These are phyloP conservation scores for Biston stratarius DNA, from an alignment of 2,888 invertebrate genomes.

Conservation along the genomic window DNA sequence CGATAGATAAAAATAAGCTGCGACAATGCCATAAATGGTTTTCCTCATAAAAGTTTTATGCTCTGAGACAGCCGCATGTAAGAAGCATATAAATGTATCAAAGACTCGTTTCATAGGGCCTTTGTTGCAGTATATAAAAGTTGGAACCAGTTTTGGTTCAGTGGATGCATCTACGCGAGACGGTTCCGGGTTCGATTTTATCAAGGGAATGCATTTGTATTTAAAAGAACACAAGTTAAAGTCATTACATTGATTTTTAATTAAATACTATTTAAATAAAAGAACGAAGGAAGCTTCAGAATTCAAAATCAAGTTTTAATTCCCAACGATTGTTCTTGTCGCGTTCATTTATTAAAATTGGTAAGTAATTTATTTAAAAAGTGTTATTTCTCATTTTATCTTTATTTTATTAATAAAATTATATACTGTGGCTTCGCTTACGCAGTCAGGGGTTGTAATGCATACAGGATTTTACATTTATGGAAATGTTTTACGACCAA, in stretches of 20 bases:
- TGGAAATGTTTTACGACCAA: conserved; percentile 2
- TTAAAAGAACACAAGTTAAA: conserved; percentile 4
- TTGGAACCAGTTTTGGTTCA: conserved; percentile 54
- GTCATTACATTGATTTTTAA: not conserved
- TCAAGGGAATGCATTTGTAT: conserved; percentile 10
- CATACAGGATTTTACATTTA: not conserved
- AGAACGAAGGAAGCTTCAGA: too few relatives aligned
- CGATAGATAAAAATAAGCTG: conserved; percentile 2
- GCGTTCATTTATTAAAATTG: too few relatives aligned
- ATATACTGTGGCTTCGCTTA: too few relatives aligned
- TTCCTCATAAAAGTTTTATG: conserved; percentile 33
- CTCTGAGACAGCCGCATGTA: conserved; percentile 8
- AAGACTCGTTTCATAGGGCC: conserved; percentile 26
- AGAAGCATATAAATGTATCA: conserved; percentile 27
- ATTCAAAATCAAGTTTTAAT: too few relatives aligned
- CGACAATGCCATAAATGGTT: conserved; percentile 8
- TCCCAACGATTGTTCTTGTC: too few relatives aligned
- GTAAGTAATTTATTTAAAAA: too few relatives aligned
- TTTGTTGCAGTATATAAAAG: conserved; percentile 46
- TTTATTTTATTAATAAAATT: too few relatives aligned
- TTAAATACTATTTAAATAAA: too few relatives aligned
- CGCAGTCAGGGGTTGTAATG: too few relatives aligned
- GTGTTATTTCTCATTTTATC: too few relatives aligned
- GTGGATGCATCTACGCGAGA: conserved; percentile 47
- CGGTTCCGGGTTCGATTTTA: conserved; percentile 58